Evolutionary conservation across 1,140 invertebrate genomes (phyloP), one percentile per base, ranked within the genome.

Genomic region (Episyrphus balteatus): DNA sequence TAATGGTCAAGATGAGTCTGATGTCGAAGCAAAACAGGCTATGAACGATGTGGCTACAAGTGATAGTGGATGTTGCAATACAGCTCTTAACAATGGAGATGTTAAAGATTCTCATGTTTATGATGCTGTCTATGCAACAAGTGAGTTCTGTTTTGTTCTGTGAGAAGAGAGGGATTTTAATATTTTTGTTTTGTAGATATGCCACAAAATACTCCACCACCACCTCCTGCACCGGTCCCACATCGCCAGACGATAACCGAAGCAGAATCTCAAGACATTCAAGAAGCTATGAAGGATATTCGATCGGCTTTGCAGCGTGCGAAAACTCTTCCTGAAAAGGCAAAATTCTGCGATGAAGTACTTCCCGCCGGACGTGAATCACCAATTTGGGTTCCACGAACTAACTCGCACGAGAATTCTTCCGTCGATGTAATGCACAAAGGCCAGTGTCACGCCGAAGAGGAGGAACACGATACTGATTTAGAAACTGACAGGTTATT

Each of bases 401-500:
- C 12, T 12, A 37, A 33, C n/a, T 26, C 21, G 21, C 21, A 26
- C 8, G 60, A 64, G 19, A 48, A 42, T 11, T 41, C 19, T 32
- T 14, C 31, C 15, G 9, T 44, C 34, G 17, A 46, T 21, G 26
- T 13, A 30, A 39, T 36, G 18, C 43, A 50, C 38, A 48, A 47
- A 19, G 6, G 33, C 14, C 45, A 50, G 31, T 46, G 49, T 44
- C 1, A 15, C 41, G 43, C 42, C 0, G 56, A 61, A 7, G 65
- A 68, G 73, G 85, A 88, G 58, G 86, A 91, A 70, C 83, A 85
- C 5, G 87, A 91, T 55, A 90, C 88, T 0, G 88, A 91, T 66
- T 73, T 89, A 48, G 90, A 92, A 71, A 93, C 90, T 14, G 90
- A 93, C 70, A 73, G 89, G 54, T 70, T 93, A 38, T 75, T 93